Evolutionary conservation across 1,140 invertebrate genomes (phyloP).

Genomic region (Teleogryllus occipitalis): DNA sequence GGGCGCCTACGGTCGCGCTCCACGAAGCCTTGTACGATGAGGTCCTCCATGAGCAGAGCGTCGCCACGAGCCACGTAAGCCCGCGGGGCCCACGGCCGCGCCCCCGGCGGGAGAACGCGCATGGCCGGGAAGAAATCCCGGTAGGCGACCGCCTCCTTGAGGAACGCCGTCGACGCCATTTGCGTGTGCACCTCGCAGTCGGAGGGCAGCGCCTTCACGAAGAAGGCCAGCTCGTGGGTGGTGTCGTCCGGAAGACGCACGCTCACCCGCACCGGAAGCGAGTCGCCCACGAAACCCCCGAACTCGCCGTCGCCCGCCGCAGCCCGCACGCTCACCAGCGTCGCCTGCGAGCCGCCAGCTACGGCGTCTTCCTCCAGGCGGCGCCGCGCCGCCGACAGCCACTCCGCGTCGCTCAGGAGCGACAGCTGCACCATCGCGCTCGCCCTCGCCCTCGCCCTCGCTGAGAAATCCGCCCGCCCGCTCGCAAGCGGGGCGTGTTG

Average conservation of each 20-base stretch:
- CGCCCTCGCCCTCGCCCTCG: too few species aligned
- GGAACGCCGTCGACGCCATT: not conserved
- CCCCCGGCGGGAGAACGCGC: not conserved
- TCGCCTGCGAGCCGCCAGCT: too few species aligned
- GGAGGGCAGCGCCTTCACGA: not conserved
- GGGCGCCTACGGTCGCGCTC: not conserved
- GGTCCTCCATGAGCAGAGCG: not conserved
- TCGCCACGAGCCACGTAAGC: not conserved
- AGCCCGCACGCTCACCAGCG: not conserved
- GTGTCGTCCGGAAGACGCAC: not conserved
- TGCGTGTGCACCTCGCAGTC: not conserved
- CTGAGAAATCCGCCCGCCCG: too few species aligned
- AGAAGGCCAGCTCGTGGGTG: not conserved
- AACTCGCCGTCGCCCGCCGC: not conserved
- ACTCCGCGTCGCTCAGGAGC: not conserved
- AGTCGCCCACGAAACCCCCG: not conserved
- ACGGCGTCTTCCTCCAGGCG: not conserved
- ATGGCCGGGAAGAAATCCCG: not conserved
- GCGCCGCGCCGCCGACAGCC: not conserved
- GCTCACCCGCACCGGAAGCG: not conserved
- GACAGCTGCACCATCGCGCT: not conserved
- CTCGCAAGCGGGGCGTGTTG: too few species aligned
- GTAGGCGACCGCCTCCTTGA: not conserved
- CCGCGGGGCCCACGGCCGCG: not conserved
- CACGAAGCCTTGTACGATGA: not conserved